phyloP scores from a whole-genome alignment of 2,113 vertebrate genomes.

The cattle (Bos taurus) region ARS-UCD2.0 NC_037334.1:30148001-30148500 shows the following conservation, averaged over 20 bases:
- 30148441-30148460: background rate
- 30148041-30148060: background rate
- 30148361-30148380: background rate
- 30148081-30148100: background rate
- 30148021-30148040: background rate
- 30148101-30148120: background rate
- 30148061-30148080: background rate
- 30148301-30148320: background rate
- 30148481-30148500: background rate
- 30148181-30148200: background rate
- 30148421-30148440: background rate
- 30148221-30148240: background rate
- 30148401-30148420: background rate
- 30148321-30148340: background rate
- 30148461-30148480: background rate
- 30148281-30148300: background rate
- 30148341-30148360: conserved; percentile 31
- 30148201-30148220: background rate
- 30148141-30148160: background rate
- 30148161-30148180: background rate
- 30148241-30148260: background rate
- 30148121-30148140: background rate
- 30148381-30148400: background rate
- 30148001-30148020: background rate
- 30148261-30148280: background rate